These are phyloP conservation scores for Neoseiulus cucumeris DNA, from an alignment of 1,140 invertebrate genomes.

Conservation along the genomic window DNA sequence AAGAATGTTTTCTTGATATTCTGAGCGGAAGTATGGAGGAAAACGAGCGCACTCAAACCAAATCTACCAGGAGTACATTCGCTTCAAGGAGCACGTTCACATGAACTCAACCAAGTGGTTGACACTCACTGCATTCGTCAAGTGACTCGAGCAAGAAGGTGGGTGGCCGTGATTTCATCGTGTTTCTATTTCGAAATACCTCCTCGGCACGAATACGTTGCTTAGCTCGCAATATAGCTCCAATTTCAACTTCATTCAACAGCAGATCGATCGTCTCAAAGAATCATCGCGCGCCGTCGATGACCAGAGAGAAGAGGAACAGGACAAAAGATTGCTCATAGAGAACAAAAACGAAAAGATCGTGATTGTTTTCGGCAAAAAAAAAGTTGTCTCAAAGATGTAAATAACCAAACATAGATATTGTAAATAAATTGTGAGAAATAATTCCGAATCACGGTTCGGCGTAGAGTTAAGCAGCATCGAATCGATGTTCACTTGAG, in stretches of 20 bases:
- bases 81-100: conserved; percentile 75
- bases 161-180: too few species aligned
- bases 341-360: conserved; percentile 51
- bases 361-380: not conserved
- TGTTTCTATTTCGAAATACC: too few species aligned
- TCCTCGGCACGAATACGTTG: too few species aligned
- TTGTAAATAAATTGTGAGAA: not conserved
- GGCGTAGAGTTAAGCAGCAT: too few species aligned
- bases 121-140: conserved; percentile 83
- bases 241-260: conserved; percentile 48
- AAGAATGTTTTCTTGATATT: not conserved
- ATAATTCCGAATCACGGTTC: too few species aligned
- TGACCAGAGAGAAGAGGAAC: conserved; percentile 13
- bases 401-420: not conserved
- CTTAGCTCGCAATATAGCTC: too few species aligned
- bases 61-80: conserved; percentile 96
- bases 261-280: conserved; percentile 41
- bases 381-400: not conserved
- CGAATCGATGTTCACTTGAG: too few species aligned
- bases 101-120: conserved; percentile 98
- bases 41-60: conserved; percentile 85
- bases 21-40: conserved; percentile 49
- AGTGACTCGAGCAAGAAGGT: conserved; percentile 64
- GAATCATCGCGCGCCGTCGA: not conserved
- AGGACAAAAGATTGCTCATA: conserved; percentile 40